phyloP scores from a whole-genome alignment of 2,888 invertebrate species.

The Volucella bombylans region DNA sequence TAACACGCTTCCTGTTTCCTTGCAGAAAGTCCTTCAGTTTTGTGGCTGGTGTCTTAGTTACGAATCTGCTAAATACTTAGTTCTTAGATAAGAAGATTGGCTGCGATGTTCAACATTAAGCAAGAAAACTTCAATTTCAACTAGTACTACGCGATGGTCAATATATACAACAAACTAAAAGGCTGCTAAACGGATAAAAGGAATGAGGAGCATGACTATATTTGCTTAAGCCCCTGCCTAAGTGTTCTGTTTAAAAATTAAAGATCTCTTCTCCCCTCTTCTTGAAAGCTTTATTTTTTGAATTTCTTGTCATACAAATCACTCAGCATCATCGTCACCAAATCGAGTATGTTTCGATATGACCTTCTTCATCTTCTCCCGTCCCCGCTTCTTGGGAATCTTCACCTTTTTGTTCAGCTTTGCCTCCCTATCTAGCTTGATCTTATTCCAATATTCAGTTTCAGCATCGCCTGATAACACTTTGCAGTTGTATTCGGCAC shows the following conservation, averaged over 20 bases:
- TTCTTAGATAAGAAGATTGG: too few species aligned
- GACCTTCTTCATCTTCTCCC: constrained; percentile 79
- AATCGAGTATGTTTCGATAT: constrained; percentile 80
- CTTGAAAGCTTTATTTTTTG: constrained; percentile 16
- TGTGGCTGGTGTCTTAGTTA: too few species aligned
- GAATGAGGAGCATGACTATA: background rate
- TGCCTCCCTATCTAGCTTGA: constrained; percentile 84
- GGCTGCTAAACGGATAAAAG: background rate
- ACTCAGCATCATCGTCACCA: constrained; percentile 77
- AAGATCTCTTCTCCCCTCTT: background rate
- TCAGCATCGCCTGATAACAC: constrained; percentile 87
- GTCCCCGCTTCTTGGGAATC: constrained; percentile 79
- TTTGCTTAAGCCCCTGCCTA: background rate
- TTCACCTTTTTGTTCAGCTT: constrained; percentile 80
- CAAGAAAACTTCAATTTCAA: too few species aligned
- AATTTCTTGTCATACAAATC: background rate
- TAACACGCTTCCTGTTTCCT: too few species aligned
- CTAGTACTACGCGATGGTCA: too few species aligned
- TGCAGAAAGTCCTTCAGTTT: too few species aligned
- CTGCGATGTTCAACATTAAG: too few species aligned
- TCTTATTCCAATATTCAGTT: constrained; percentile 90
- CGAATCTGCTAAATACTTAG: too few species aligned
- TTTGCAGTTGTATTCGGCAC: constrained; percentile 80
- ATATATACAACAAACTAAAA: too few species aligned
- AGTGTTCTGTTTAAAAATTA: background rate